Evolutionary conservation across 2,113 vertebrate species (phyloP), one percentile per base, ranked within the genome.

Genomic region (Talpa occidentalis): DNA sequence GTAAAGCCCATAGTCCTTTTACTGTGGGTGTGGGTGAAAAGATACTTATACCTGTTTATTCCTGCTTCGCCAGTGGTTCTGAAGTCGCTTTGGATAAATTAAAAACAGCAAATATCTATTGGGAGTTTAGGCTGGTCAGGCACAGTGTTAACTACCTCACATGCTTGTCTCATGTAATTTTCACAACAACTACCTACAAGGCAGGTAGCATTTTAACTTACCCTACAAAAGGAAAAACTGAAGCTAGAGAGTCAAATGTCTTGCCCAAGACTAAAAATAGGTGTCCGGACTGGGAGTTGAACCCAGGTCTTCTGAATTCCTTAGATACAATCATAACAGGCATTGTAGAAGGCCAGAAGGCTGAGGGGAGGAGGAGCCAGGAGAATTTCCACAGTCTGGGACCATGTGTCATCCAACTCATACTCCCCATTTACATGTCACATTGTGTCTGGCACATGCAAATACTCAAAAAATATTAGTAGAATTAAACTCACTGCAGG

Each of bases 401-500:
- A 37, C 15, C 24, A 14, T 6, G 24, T 5, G 4, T 62, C 56
- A 22, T 42, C 67, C 30, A 88, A 81, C 35, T 11, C 10, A 15
- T 64, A 49, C 26, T 5, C 16, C 44, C 24, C 28, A 15, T 1
- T 1, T 59, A 30, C 30, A 40, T 16, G 76, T 62, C 44, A 70
- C 24, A 62, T 54, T 37, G 32, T 73, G 24, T 42, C 73, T 70
- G 79, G 21, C 16, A 69, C 10, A 85, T 10, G 26, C 42, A 88
- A 87, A 10, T 11, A 14, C 16, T 70, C 26, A 83, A 54, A 67
- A 85, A 54, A 21, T 40, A 19, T 49, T 80, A 62, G 40, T 16
- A 28, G 19, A 82, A 47, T 80, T 44, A 44, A 93, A 77, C 15
- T 76, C 12, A 99, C 99, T 98, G 98, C 47, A 98, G 86, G 52